Conservation (phyloP, 2,113 vertebrate genomes). For the Podarcis raffonei region DNA sequence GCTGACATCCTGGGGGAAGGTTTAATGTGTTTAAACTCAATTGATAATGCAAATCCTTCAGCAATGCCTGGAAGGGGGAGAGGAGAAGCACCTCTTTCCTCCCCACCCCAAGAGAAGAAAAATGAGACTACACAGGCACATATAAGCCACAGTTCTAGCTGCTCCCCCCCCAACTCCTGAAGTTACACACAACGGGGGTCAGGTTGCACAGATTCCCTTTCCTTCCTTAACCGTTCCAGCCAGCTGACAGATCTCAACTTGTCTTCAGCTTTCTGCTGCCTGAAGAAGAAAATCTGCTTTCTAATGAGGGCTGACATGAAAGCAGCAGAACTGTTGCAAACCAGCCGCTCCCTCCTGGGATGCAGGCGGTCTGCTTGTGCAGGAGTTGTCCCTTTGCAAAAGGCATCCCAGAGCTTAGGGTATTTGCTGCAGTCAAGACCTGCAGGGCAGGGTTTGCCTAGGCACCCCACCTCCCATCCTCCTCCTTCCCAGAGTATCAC, state of each 20-base stretch:
- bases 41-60: background rate
- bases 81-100: no score
- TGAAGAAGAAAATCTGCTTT: conserved; percentile 3
- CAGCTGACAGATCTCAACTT: background rate
- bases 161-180: background rate
- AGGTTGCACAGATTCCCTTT: background rate
- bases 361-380: background rate
- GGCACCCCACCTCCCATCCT: no score
- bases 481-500: no score
- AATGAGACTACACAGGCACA: background rate
- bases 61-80: accelerated
- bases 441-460: background rate
- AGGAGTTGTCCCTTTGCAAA: background rate
- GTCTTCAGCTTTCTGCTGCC: background rate
- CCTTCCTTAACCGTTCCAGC: background rate
- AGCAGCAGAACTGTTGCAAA: background rate
- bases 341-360: background rate
- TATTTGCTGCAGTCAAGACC: background rate
- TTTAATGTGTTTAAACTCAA: accelerated
- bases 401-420: background rate
- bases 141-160: background rate
- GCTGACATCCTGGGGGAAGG: background rate
- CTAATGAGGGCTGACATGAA: background rate
- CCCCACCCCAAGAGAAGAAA: no score
- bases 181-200: no score